Evolutionary conservation across 2,797 vertebrate genomes (phyloP).

Genomic region (Pachyuromys duprasi): DNA sequence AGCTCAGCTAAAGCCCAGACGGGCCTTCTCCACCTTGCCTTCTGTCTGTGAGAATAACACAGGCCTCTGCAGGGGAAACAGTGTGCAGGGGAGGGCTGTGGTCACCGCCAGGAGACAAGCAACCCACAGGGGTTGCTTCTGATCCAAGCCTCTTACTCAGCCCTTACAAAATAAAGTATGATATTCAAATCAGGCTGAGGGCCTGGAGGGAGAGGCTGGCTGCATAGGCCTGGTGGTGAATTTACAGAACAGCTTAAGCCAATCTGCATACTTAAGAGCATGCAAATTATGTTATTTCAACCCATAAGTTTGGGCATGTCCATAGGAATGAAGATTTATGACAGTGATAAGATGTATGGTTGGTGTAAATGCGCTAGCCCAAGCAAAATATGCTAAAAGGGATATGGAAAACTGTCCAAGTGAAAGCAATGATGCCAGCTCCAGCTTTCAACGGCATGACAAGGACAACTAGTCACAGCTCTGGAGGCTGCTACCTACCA

Average conservation of each 20-base stretch:
- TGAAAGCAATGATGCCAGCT: constrained; percentile 20
- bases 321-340: constrained; percentile 78
- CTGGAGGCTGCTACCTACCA: neutral
- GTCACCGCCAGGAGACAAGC: neutral
- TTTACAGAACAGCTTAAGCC: constrained; percentile 74
- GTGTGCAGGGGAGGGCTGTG: accelerated
- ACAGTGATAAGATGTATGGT: constrained; percentile 70
- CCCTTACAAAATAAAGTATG: neutral
- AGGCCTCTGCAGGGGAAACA: neutral
- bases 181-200: constrained; percentile 67
- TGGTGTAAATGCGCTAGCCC: constrained; percentile 73
- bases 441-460: neutral
- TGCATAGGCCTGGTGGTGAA: constrained; percentile 61
- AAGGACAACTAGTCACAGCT: neutral
- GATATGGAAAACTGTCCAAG: constrained; percentile 57
- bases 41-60: accelerated
- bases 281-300: constrained; percentile 80
- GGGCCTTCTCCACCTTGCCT: neutral
- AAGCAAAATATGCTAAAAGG: constrained; percentile 74
- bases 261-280: constrained; percentile 80
- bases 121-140: neutral
- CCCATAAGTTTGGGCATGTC: constrained; percentile 77
- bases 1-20: accelerated
- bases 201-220: constrained; percentile 15
- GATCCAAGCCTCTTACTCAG: neutral